Evolutionary conservation across 2,113 vertebrate species (phyloP), one percentile per base, ranked within the genome.

Genomic region (Acrocephalus arundinaceus): DNA sequence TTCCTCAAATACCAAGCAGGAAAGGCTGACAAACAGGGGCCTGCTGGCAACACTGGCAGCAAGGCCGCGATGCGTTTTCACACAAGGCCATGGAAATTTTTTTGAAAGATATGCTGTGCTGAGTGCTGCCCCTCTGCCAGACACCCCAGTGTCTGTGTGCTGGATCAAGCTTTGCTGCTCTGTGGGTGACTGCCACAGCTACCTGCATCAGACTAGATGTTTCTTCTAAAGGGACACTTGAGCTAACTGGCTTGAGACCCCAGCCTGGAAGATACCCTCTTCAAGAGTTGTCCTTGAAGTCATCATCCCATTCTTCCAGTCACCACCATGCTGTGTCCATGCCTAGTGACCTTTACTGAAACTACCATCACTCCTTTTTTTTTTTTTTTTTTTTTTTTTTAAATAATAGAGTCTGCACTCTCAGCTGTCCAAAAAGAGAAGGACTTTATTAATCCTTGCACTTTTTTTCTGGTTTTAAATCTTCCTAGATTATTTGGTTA

Each of bases 51-150:
- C 15, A 27, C 15, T 2, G 7, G 43, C 54, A 72, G 54, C 30
- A 45, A 62, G 48, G 41, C 23, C 2, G 0, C 0, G 0, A 52
- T 4, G 21, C 0, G 0, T 58, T 78, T 71, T 74, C 57, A 51
- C 71, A 45, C 22, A 39, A 43, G 18, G 27, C 9, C 45, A n/a
- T 4, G 28, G 7, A 22, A 55, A 37, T 8, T 3, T 31, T 49
- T 79, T 41, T 58, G 15, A 27, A n/a, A 67, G 14, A 54, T 8
- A 18, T 0, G 2, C 31, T 11, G 13, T n/a, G 13, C 43, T 55
- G 27, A 63, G 39, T 17, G 23, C 35, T 65, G 35, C 35, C 39
- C 18, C 22, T 71, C n/a, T 13, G 8, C 31, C 41, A 90, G 41
- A 45, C 13, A 59, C 6, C 20, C 19, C 7, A 20, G 24, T 8